phyloP scores from a whole-genome alignment of 2,888 invertebrate genomes.

The Smittia sp. region DNA sequence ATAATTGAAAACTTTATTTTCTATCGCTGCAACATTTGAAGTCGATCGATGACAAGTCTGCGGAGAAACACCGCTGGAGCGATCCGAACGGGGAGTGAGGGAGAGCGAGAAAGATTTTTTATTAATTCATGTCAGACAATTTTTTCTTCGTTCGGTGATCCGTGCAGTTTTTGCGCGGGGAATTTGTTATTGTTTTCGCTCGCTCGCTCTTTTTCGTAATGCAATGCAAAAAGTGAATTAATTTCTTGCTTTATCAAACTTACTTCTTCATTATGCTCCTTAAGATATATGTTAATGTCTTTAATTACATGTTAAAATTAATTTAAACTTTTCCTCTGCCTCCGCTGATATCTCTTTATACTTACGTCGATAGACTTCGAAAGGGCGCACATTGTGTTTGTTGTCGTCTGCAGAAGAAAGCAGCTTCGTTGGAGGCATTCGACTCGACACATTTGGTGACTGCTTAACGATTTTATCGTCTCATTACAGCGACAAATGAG shows the following conservation, averaged over 20 bases:
- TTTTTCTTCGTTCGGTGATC: conserved; percentile 16
- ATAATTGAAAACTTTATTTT: too few species aligned
- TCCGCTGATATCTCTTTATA: background rate
- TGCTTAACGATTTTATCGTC: conserved; percentile 1
- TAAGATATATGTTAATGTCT: conserved; percentile 12
- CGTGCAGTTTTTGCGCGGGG: background rate
- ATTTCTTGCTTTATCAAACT: conserved; percentile 28
- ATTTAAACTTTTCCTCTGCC: conserved; percentile 6
- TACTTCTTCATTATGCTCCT: conserved; percentile 38
- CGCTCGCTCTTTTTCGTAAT: background rate
- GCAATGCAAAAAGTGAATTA: conserved; percentile 30
- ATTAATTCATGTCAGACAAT: conserved; percentile 27
- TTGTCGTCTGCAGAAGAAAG: background rate
- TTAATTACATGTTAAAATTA: conserved; percentile 39
- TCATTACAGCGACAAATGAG: conserved; percentile 6
- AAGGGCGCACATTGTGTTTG: conserved; percentile 15
- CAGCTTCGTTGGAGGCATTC: conserved; percentile 18
- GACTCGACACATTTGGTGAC: conserved; percentile 15
- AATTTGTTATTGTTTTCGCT: conserved; percentile 31
- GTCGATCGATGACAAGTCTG: background rate
- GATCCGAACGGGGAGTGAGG: background rate
- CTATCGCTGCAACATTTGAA: too few species aligned
- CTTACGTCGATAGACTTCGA: background rate
- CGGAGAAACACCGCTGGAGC: background rate
- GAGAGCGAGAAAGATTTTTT: background rate